Conservation (phyloP, 2,797 vertebrate species). For the Lutjanus argentimaculatus region DNA sequence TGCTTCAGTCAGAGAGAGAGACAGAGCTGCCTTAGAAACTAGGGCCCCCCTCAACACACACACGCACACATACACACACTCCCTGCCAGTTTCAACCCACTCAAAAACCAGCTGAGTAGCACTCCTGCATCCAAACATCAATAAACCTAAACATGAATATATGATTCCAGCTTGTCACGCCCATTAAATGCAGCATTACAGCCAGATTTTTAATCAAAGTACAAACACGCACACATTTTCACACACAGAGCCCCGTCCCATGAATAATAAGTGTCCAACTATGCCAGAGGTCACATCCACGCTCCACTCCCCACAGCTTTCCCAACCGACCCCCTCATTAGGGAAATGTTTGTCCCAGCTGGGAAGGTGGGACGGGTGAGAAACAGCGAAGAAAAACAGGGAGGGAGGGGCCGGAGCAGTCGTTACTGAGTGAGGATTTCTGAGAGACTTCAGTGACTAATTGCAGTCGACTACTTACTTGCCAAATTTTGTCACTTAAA, state of each 20-base stretch:
- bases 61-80: conserved; percentile 19
- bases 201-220: not conserved
- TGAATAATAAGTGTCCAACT: conserved; percentile 92
- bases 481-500: conserved; percentile 55
- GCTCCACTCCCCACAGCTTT: conserved; percentile 93
- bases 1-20: conserved; percentile 88
- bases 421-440: conserved; percentile 40
- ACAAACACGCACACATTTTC: conserved; percentile 20
- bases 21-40: conserved; percentile 90
- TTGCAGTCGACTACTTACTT: conserved; percentile 53
- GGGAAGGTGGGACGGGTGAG: conserved; percentile 73
- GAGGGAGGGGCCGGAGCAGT: conserved; percentile 33
- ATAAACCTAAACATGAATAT: conserved; percentile 27
- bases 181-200: conserved; percentile 3
- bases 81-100: conserved; percentile 20
- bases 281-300: conserved; percentile 92
- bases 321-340: conserved; percentile 91
- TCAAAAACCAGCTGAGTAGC: conserved; percentile 43
- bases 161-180: conserved; percentile 12
- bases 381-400: conserved; percentile 48
- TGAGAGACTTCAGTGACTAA: conserved; percentile 60
- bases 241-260: conserved; percentile 75
- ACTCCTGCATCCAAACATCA: conserved; percentile 30
- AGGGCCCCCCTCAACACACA: conserved; percentile 72
- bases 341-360: conserved; percentile 93